Conservation (phyloP, 2,113 vertebrate species). For the Equus przewalskii region DNA sequence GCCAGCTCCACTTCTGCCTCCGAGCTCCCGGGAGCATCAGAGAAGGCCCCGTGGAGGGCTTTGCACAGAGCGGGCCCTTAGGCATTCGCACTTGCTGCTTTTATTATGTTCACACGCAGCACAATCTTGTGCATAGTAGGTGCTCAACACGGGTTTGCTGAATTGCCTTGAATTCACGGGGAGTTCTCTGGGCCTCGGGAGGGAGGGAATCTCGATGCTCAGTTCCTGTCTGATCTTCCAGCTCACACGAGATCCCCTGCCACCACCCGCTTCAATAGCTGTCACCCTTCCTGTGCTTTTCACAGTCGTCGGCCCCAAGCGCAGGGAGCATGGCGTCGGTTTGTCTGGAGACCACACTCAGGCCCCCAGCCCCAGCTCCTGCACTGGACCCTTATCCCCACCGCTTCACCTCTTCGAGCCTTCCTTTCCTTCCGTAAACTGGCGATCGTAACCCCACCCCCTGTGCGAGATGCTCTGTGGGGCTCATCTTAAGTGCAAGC, state of each 20-base stretch:
- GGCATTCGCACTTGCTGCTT: neutral
- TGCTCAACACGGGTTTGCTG: neutral
- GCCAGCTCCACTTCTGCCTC: too few relatives aligned
- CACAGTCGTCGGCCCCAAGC: neutral
- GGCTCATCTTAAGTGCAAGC: neutral
- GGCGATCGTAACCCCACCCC: neutral
- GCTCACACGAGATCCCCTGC: neutral
- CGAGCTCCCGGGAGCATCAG: neutral
- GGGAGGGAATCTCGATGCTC: neutral
- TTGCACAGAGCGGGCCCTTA: neutral
- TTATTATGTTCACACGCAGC: neutral
- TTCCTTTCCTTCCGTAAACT: neutral
- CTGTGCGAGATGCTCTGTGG: neutral
- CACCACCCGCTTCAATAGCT: neutral
- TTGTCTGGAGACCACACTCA: neutral
- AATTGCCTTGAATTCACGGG: neutral
- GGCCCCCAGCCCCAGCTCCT: neutral
- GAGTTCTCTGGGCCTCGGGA: neutral
- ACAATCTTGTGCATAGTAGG: too few relatives aligned
- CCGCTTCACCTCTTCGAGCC: neutral
- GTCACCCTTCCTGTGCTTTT: neutral
- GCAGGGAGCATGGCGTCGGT: neutral
- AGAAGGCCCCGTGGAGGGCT: neutral
- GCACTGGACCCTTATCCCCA: neutral
- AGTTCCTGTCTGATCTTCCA: neutral